Percentiles rank a stretch among this genome's conserved stretches.
These are phyloP conservation scores for Apis laboriosa DNA, from an alignment of 1,140 invertebrate species.

Conservation along the genomic window DNA sequence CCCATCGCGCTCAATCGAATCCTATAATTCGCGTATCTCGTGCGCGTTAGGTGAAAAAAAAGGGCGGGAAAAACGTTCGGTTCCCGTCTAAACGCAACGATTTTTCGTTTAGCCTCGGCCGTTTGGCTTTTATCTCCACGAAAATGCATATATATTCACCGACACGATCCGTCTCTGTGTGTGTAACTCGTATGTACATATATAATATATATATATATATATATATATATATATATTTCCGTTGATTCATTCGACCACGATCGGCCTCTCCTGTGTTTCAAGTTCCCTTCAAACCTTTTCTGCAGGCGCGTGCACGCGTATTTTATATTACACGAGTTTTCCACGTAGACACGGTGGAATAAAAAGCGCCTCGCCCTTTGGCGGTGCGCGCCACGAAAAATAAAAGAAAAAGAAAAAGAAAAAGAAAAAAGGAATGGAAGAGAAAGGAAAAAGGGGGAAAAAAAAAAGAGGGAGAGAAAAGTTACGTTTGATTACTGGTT, in stretches of 20 bases:
- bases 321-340: background rate
- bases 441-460: no score
- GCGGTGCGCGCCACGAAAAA: background rate
- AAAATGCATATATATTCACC: background rate
- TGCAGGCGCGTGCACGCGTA: background rate
- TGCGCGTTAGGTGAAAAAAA: background rate
- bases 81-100: background rate
- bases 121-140: background rate
- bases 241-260: conserved; percentile 1
- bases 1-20: no score
- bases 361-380: conserved; percentile 2
- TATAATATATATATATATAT: no score
- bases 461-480: background rate
- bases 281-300: background rate
- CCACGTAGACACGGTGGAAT: no score
- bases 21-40: background rate
- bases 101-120: background rate
- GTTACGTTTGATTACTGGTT: conserved; percentile 26
- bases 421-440: no score
- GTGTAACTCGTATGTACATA: no score
- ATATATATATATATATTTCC: no score
- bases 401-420: no score
- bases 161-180: no score
- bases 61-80: background rate
- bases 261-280: background rate